phyloP scores from a whole-genome alignment of 2,888 invertebrate species.

The Linyphia triangularis region DNA sequence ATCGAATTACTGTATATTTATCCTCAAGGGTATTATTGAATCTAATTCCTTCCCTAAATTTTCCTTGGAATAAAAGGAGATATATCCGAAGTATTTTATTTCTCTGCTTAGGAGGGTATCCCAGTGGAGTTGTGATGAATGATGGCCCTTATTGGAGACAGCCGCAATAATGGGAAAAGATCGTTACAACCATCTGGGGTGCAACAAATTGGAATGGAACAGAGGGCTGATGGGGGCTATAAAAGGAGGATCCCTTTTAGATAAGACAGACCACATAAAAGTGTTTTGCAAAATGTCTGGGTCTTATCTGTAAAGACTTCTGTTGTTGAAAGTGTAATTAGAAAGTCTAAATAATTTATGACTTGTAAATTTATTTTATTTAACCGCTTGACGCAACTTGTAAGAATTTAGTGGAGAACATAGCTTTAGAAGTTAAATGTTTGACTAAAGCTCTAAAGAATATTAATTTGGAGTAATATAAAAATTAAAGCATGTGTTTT shows the following conservation, averaged over 20 bases:
- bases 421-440: no score
- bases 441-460: no score
- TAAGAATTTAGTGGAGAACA: no score
- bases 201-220: neutral
- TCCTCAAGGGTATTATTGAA: no score
- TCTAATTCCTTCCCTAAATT: neutral
- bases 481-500: no score
- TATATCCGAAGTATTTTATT: neutral
- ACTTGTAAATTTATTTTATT: no score
- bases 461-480: no score
- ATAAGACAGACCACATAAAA: neutral
- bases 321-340: no score
- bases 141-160: slow-evolving; percentile 13
- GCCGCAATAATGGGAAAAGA: slow-evolving; percentile 21
- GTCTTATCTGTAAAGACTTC: no score
- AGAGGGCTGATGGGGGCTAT: neutral
- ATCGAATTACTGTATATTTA: no score
- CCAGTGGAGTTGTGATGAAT: neutral
- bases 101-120: neutral
- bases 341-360: no score
- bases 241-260: neutral
- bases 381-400: no score
- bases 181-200: slow-evolving; percentile 29
- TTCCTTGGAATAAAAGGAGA: neutral
- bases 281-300: neutral